Base-by-base conservation (phyloP, 2,797 vertebrate species). In the Graptemys geographica region DNA sequence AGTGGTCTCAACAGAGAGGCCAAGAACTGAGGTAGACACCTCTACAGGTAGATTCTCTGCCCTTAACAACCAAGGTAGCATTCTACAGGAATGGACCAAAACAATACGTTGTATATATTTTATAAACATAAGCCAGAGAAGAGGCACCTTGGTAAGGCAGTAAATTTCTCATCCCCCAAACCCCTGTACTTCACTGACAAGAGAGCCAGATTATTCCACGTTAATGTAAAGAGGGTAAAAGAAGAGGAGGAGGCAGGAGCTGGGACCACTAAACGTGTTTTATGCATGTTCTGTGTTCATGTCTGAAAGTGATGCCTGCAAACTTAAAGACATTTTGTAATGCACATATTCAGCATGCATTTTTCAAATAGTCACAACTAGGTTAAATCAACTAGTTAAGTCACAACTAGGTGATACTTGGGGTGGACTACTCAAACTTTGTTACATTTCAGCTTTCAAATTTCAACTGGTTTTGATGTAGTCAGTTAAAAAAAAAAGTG, bases 1-100 rank as follows among this genome's bases (percentile, higher is more conserved):
- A 95, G 96, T 86, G 86, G 88, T 72, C 76, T 92, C 92, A 65
- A 49, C 56, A 57, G 1, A 1, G 86, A 91, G 86, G 79, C 91
- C 93, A 92, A 83, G 88, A 79, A 91, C 89, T 87, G 86, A 92
- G 84, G 80, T 81, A 89, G 87, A 23, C 44, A 81, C 31, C 84
- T 90, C 87, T 83, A 52, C 84, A 87, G 95, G 76, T 1, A 84
- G 84, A 56, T 28, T 89, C 0, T 69, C 80, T 56, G 84, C 47
- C 55, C 95, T 86, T 90, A 90, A 86, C 8, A 96, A 81, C 86
- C 56, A 49, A 51, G 51, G 12, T 19, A 47, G 18, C 88, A 57
- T 57, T 93, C 81, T 15, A 1, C 59, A 65, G 53, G 53, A 89
- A 87, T 18, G 74, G 16, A 31, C 83, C 49, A 86, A 79, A 93